Percentiles rank a stretch among this genome's conserved stretches.
phyloP scores from a whole-genome alignment of 2,797 vertebrate species.

The Masticophis lateralis region DNA sequence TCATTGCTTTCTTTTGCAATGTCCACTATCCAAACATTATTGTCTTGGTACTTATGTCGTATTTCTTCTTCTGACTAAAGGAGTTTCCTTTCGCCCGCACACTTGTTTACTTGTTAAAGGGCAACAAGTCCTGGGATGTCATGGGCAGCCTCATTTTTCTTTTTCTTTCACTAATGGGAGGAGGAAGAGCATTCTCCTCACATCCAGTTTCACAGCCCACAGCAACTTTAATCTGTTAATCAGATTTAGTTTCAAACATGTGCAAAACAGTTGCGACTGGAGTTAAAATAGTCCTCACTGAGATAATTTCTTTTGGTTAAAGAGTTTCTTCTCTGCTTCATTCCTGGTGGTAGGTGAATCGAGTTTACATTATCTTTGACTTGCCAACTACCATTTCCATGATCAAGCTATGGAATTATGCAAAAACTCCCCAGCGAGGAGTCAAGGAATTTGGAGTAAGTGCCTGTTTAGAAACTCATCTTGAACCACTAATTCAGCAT shows the following conservation, averaged over 20 bases:
- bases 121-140: not conserved
- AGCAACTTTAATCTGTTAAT: not conserved
- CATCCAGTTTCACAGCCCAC: not conserved
- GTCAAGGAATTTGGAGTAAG: slow-evolving; percentile 97
- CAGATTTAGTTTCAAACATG: not conserved
- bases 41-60: not conserved
- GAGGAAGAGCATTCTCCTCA: too few species aligned
- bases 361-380: slow-evolving; percentile 95
- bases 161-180: not conserved
- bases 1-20: not conserved
- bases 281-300: not conserved
- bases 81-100: not conserved
- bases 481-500: not conserved
- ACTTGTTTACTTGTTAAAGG: not conserved
- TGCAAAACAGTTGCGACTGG: not conserved
- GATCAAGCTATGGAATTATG: slow-evolving; percentile 98
- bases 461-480: slow-evolving; percentile 32
- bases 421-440: slow-evolving; percentile 91
- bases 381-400: slow-evolving; percentile 90
- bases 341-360: slow-evolving; percentile 83
- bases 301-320: not conserved
- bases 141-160: not conserved
- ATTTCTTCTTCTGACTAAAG: not conserved
- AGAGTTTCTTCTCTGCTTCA: slow-evolving; percentile 32
- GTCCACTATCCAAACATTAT: not conserved